phyloP scores from a whole-genome alignment of 1,140 invertebrate species.

The Aricia agestis region DNA sequence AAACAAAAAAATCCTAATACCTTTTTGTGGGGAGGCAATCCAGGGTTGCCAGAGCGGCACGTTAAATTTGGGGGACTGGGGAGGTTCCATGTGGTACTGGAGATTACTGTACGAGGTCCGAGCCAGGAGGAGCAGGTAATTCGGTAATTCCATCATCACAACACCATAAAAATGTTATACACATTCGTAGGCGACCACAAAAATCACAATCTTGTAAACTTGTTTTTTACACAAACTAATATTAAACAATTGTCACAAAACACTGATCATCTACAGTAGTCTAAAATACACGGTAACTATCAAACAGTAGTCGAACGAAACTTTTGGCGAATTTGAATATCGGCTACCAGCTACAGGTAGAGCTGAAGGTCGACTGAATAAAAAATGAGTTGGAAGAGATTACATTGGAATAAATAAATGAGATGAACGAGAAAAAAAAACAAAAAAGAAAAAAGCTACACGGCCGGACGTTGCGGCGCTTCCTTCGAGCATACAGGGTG shows the following conservation, averaged over 20 bases:
- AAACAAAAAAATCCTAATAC: constrained; percentile 31
- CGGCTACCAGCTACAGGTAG: constrained; percentile 70
- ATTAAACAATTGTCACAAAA: constrained; percentile 10
- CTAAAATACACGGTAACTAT: neutral
- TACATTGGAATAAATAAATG: constrained; percentile 78
- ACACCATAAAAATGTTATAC: constrained; percentile 31
- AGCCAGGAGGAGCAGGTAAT: constrained; percentile 64
- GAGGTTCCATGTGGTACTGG: constrained; percentile 63
- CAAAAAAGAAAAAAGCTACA: constrained; percentile 68
- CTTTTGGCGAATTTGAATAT: constrained; percentile 21
- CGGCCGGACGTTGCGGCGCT: constrained; percentile 74
- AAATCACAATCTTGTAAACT: no score
- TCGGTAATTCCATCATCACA: constrained; percentile 71
- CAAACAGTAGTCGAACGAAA: no score
- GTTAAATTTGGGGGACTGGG: constrained; percentile 74
- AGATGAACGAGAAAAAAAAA: constrained; percentile 75
- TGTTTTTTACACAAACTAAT: no score
- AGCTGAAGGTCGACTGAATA: constrained; percentile 75
- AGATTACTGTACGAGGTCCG: constrained; percentile 49
- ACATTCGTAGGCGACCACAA: constrained; percentile 16
- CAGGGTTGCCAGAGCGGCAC: constrained; percentile 73
- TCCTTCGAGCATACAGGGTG: constrained; percentile 68
- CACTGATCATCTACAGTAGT: neutral
- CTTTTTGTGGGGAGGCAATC: constrained; percentile 61
- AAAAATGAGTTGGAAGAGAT: constrained; percentile 76